A percentile compares a stretch with the other conserved stretches of the same genome.
Evolutionary conservation across 2,797 vertebrate genomes (phyloP).

Genomic region (Gymnoscopelus microlampas): DNA sequence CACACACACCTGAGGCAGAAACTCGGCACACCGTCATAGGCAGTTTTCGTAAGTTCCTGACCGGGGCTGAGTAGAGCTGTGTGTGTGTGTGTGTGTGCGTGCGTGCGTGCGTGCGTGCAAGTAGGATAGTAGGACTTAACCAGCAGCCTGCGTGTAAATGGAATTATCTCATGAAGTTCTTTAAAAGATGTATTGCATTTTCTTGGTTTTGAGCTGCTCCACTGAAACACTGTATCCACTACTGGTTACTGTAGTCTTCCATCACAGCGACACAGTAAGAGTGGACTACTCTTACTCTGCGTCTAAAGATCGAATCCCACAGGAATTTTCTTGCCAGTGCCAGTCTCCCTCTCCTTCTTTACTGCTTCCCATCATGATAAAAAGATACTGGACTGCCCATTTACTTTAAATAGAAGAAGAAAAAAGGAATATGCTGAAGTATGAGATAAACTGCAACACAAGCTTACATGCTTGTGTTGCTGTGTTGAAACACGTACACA

Average conservation of each 20-base stretch:
- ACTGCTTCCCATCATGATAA: too few species aligned
- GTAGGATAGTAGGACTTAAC: constrained; percentile 34
- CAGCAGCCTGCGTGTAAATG: constrained; percentile 28
- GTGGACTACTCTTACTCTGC: too few species aligned
- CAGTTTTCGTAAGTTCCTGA: constrained; percentile 61
- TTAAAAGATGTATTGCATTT: constrained; percentile 21
- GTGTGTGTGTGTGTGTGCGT: neutral
- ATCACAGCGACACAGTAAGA: too few species aligned
- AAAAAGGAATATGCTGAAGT: too few species aligned
- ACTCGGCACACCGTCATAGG: constrained; percentile 54
- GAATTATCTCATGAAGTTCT: constrained; percentile 17
- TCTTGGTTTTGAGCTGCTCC: constrained; percentile 39
- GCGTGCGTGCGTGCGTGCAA: neutral
- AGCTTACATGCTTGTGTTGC: neutral
- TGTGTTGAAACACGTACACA: neutral
- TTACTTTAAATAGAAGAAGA: too few species aligned
- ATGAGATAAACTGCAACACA: neutral
- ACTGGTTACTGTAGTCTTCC: too few species aligned
- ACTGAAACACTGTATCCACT: neutral
- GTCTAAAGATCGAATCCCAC: neutral
- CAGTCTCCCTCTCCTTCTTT: too few species aligned
- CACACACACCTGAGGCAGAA: constrained; percentile 48
- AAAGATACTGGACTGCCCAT: too few species aligned
- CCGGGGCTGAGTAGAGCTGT: constrained; percentile 31
- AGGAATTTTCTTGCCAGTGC: too few species aligned